These are phyloP conservation scores for Vireo altiloquus DNA, from an alignment of 2,113 vertebrate species.

Conservation along the genomic window DNA sequence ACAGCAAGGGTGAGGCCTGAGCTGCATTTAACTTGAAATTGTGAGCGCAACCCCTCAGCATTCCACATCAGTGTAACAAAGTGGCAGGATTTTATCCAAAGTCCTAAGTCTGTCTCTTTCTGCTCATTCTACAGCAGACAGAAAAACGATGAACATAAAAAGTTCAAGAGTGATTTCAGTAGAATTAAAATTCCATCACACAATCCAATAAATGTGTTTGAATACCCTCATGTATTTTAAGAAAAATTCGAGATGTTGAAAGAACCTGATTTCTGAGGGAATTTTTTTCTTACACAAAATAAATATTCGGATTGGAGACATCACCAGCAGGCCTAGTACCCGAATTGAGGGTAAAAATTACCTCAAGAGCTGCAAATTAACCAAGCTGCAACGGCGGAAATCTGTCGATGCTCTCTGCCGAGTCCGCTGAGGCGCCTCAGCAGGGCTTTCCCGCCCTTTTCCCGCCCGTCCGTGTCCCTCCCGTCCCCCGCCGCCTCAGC, in stretches of 20 bases:
- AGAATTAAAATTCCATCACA: background rate
- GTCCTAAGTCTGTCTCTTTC: background rate
- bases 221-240: background rate
- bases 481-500: background rate
- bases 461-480: too few species aligned
- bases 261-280: too few species aligned
- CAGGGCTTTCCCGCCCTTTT: too few species aligned
- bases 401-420: fast-evolving
- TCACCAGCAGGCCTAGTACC: background rate
- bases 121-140: background rate
- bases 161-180: background rate
- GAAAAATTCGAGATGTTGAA: background rate
- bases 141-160: background rate
- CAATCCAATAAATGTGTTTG: background rate
- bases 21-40: background rate
- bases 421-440: background rate
- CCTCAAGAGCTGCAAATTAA: background rate
- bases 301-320: background rate
- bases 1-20: background rate
- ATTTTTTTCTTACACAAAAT: background rate
- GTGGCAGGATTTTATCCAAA: background rate
- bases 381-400: background rate
- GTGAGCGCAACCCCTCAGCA: background rate
- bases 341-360: background rate
- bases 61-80: background rate